Evolutionary conservation across 2,888 invertebrate species (phyloP).

Genomic region (Caenorhabditis sp.): DNA sequence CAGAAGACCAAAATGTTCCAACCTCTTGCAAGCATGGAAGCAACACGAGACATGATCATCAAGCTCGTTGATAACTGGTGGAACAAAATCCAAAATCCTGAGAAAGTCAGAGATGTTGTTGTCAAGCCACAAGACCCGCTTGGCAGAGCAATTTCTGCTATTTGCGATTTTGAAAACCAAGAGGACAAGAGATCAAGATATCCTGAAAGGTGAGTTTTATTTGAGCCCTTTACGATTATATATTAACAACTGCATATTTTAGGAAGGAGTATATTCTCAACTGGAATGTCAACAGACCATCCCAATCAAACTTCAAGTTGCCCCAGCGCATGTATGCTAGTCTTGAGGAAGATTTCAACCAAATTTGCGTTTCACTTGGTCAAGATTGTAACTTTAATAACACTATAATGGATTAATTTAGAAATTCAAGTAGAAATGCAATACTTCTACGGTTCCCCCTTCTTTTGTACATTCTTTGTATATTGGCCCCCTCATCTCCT

Average conservation of each 20-base stretch:
- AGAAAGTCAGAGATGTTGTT: neutral
- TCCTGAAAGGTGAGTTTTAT: conserved; percentile 8
- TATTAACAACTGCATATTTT: conserved; percentile 2
- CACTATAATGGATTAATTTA: neutral
- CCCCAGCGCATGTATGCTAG: conserved; percentile 61
- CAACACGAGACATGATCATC: conserved; percentile 4
- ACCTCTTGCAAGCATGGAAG: conserved; percentile 5
- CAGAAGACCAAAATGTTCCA: neutral
- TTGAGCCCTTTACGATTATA: neutral
- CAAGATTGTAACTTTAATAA: conserved; percentile 28
- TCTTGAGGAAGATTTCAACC: conserved; percentile 36
- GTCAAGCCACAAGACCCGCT: conserved; percentile 32
- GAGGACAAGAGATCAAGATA: conserved; percentile 8
- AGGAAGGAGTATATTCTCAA: conserved; percentile 54
- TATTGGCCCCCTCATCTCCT: too few relatives aligned
- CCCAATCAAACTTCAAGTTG: conserved; percentile 41
- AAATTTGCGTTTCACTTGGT: conserved; percentile 14
- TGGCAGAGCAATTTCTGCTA: conserved; percentile 21
- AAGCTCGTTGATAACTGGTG: conserved; percentile 5
- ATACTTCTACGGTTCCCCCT: too few relatives aligned
- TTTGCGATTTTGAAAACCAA: conserved; percentile 16
- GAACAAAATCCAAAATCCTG: conserved; percentile 2
- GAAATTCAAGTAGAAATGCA: too few relatives aligned
- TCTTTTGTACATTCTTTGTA: too few relatives aligned
- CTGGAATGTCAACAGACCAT: conserved; percentile 57